phyloP scores from a whole-genome alignment of 2,888 invertebrate species.

The Drosophila recens region DNA sequence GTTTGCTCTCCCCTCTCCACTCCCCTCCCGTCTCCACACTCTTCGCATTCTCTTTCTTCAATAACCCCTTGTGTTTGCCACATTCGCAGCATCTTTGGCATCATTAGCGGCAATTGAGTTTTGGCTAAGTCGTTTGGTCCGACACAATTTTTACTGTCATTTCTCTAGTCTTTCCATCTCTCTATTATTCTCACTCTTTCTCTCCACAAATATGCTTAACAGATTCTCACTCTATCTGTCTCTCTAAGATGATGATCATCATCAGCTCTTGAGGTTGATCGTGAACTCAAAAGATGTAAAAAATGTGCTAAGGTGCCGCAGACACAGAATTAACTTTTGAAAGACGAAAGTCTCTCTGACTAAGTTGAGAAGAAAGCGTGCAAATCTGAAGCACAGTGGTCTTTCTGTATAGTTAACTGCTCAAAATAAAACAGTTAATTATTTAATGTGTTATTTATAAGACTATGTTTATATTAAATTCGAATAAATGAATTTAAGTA shows the following conservation, averaged over 20 bases:
- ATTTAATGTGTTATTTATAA: no score
- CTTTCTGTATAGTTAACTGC: neutral
- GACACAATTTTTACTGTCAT: constrained; percentile 50
- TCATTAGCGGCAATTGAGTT: constrained; percentile 65
- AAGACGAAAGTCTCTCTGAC: constrained; percentile 57
- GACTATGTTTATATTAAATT: no score
- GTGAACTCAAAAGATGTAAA: constrained; percentile 70
- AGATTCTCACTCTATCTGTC: constrained; percentile 11
- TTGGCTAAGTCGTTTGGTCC: constrained; percentile 51
- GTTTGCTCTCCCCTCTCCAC: constrained; percentile 7
- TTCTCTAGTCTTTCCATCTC: neutral
- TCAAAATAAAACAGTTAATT: neutral
- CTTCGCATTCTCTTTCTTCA: neutral
- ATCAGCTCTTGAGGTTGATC: constrained; percentile 53
- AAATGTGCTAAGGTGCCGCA: constrained; percentile 70
- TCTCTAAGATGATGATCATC: constrained; percentile 26
- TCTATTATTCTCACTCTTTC: neutral
- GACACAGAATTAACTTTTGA: constrained; percentile 46
- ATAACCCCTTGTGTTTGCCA: neutral
- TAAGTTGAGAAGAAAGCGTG: constrained; percentile 73
- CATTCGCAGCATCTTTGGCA: constrained; percentile 53
- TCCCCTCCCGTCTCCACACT: neutral
- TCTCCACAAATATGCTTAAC: constrained; percentile 13
- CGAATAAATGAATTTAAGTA: no score
- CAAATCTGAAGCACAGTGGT: constrained; percentile 59